Evolutionary conservation across 2,888 invertebrate species (phyloP).

Genomic region (Tineola bisselliella): DNA sequence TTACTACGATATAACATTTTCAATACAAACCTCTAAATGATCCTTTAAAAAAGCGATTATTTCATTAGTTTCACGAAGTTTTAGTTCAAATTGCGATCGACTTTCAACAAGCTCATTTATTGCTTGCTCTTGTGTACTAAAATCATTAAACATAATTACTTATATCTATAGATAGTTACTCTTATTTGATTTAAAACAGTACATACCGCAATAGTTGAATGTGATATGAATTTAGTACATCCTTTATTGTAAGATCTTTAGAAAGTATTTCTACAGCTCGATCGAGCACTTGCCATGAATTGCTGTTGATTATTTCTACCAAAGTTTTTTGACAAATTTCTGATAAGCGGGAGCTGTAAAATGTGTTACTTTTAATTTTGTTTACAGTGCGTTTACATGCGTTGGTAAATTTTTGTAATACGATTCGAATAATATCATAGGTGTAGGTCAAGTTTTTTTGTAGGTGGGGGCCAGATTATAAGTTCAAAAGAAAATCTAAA

Average conservation of each 20-base stretch:
- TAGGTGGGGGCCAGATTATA: too few species aligned
- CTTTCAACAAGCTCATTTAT: slow-evolving; percentile 28
- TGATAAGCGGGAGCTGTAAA: not conserved
- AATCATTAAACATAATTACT: slow-evolving; percentile 12
- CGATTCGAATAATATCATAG: not conserved
- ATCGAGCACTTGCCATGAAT: not conserved
- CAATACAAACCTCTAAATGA: slow-evolving; percentile 35
- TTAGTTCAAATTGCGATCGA: slow-evolving; percentile 20
- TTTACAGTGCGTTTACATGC: too few species aligned
- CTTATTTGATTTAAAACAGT: too few species aligned
- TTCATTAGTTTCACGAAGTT: slow-evolving; percentile 32
- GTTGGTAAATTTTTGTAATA: too few species aligned
- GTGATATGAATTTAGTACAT: not conserved
- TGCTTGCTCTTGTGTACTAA: slow-evolving; percentile 29
- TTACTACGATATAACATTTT: not conserved
- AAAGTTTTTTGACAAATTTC: slow-evolving; percentile 2
- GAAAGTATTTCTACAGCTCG: not conserved
- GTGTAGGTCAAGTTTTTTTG: too few species aligned
- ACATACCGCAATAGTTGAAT: not conserved
- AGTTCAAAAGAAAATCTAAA: too few species aligned
- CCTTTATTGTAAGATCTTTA: not conserved
- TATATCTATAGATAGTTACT: too few species aligned
- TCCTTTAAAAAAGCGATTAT: slow-evolving; percentile 43
- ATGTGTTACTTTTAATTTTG: not conserved
- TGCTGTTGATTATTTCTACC: not conserved